Evolutionary conservation across 2,797 vertebrate genomes (phyloP).

Genomic region (Gymnothorax reevesii): DNA sequence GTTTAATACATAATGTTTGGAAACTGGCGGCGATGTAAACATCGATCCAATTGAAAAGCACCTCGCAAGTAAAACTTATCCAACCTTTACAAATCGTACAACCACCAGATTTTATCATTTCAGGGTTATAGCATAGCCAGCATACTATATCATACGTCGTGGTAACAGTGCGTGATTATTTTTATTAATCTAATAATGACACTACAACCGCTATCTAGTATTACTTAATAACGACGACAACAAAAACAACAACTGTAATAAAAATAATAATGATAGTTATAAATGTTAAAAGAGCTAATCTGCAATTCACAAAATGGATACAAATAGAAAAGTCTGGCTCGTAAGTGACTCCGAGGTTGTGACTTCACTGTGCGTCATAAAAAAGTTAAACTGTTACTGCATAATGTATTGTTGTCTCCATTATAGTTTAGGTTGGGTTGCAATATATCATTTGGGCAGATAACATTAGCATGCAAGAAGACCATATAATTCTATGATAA

Average conservation of each 20-base stretch:
- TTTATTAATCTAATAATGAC: neutral
- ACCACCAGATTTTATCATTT: neutral
- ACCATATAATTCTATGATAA: slow-evolving; percentile 18
- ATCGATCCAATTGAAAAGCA: slow-evolving; percentile 23
- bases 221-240: neutral
- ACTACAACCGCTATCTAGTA: no score
- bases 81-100: neutral
- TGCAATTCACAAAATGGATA: slow-evolving; percentile 31
- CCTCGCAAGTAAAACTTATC: neutral
- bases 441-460: slow-evolving; percentile 36
- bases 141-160: neutral
- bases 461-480: slow-evolving; percentile 28
- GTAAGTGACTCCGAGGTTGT: slow-evolving; percentile 3
- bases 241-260: neutral
- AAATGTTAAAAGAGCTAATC: slow-evolving; percentile 55
- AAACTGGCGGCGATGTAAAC: slow-evolving; percentile 44
- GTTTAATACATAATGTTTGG: slow-evolving; percentile 65
- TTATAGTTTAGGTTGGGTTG: slow-evolving; percentile 34
- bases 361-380: slow-evolving; percentile 45
- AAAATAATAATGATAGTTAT: slow-evolving; percentile 15
- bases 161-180: neutral
- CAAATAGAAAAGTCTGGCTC: neutral
- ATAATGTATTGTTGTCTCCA: slow-evolving; percentile 47
- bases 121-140: neutral
- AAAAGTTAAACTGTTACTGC: slow-evolving; percentile 52